Base-by-base conservation (phyloP, 2,113 vertebrate species). In the Neolamprologus sp. region DNA sequence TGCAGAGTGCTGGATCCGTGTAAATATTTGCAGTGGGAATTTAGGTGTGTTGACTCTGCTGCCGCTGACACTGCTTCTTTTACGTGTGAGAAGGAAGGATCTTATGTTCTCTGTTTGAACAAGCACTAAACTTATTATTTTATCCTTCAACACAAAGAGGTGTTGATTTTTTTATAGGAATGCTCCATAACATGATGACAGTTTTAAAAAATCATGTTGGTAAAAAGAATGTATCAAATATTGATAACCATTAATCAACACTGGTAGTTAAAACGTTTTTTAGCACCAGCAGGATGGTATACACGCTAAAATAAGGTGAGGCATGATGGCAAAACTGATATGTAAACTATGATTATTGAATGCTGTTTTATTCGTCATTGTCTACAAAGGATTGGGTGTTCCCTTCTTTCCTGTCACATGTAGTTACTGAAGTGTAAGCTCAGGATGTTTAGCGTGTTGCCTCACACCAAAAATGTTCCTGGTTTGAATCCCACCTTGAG, bases 291-390 rank as follows among this genome's bases (percentile, higher is more conserved):
- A 40, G 33, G 33, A 21, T 37, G 4, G 7, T 2, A 6, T 0
- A 58, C 9, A 6, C 0, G 16, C 17, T 26, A 10, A 82, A 60
- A 58, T 47, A 82, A n/a, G 16, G 5, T 45, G 23, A 57, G 19
- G 10, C 23, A 13, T 21, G 63, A 68, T 40, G 11, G 10, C 63
- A 40, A 81, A 45, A 60, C 9, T 82, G 9, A 47, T 19, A 26
- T 7, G 17, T 13, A 12, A 26, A 13, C 53, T 26, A 19, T 28
- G 0, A 19, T 17, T 45, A 9, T 45, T n/a, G 0, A 0, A 60
- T 31, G 0, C 26, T 4, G 14, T 80, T 54, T 80, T 37, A 17
- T 31, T 82, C 23, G 1, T 57, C 13, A 4, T 28, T 28, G 13
- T 31, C 33, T 37, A 37, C 17, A 65, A 8, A 65, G 33, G 19